Base-by-base conservation (phyloP, 2,888 invertebrate species). In the Digitonthophagus gazella region DNA sequence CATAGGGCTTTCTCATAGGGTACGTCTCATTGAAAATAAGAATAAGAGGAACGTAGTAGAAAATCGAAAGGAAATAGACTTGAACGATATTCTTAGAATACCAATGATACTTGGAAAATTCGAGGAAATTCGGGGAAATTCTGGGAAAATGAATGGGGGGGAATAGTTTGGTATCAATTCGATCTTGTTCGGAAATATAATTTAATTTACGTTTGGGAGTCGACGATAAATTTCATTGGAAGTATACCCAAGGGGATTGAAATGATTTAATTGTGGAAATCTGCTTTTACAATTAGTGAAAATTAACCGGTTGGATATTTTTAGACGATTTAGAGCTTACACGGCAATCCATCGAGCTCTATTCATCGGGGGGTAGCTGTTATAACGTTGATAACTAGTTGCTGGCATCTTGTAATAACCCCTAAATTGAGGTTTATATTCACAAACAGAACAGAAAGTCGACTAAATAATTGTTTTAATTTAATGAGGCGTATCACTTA, bases 11-110 rank as follows among this genome's bases (percentile, higher is more conserved):
- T 44, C 28, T 44, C 11, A 44, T 44, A n/a, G n/a, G n/a, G n/a
- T 44, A 5, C 28, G 28, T 44, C 28, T 44, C 28, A 2, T 6
- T n/a, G 18, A 18, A 20, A 18, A 61, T 61, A 19, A 18, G 18
- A 18, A 61, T 61, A 19, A 61, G 20, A 61, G 16, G 28, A 44
- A 44, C 28, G 18, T 19, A 18, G n/a, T 20, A 19, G 61, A 61
- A 61, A 61, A 61, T 15, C 20, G 61, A n/a, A 61, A 61, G 61
- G 61, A 61, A 61, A 61, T 61, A 18, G 18, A 18, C 18, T 18
- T 16, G 19, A 18, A 20, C 15, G n/a, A 61, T 20, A 5, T 18
- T 18, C 6, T 14, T n/a, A n/a, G 61, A 61, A 61, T 61, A 61
- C n/a, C 18, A 61, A 61, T 61, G 61, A 61, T 18, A n/a, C 16